Evolutionary conservation across 2,888 invertebrate species (phyloP), one percentile per base, ranked within the genome.

Genomic region (Rhogogaster chlorosoma): DNA sequence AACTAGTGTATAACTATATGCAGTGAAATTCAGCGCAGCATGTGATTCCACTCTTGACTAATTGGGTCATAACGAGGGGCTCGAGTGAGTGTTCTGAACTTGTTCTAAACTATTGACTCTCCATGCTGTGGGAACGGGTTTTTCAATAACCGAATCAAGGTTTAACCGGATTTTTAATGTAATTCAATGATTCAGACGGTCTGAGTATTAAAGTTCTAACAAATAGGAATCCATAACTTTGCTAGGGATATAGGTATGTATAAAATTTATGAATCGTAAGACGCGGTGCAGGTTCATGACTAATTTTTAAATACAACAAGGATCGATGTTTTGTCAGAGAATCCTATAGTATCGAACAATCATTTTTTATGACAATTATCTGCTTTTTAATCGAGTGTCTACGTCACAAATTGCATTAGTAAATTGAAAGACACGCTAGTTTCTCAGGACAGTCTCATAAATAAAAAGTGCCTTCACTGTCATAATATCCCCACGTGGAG

Each of bases 31-130:
- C 29, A 29, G 32, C 67, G 10, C 67, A 18, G 67, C 67, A 12
- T 67, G 67, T 67, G 32, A 67, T 67, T 32, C 67, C 26, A 67
- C 29, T 67, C 29, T 67, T 67, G 67, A 32, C 15, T 29, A 67
- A 67, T 67, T 67, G 5, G 29, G 29, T 29, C 67, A 10, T 29
- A 67, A 26, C 26, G 32, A 67, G 29, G 12, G 12, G 67, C 67
- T 67, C 29, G 10, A 26, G 67, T 67, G 67, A 67, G 67, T 29
- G 29, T 29, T 29, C 67, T 32, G 32, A 67, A 67, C 29, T 29
- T 29, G 29, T 29, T 29, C 67, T 32, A 67, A 67, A 67, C 29
- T 29, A 26, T 29, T 15, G 67, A 67, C 67, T 67, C 67, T 67
- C 26, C 61, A 22, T 9, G 18, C 32, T 67, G 12, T 32, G 67